A percentile compares a stretch with the other conserved stretches of the same genome.
Conservation (phyloP, 1,140 invertebrate genomes). For the Eciton burchellii region DNA sequence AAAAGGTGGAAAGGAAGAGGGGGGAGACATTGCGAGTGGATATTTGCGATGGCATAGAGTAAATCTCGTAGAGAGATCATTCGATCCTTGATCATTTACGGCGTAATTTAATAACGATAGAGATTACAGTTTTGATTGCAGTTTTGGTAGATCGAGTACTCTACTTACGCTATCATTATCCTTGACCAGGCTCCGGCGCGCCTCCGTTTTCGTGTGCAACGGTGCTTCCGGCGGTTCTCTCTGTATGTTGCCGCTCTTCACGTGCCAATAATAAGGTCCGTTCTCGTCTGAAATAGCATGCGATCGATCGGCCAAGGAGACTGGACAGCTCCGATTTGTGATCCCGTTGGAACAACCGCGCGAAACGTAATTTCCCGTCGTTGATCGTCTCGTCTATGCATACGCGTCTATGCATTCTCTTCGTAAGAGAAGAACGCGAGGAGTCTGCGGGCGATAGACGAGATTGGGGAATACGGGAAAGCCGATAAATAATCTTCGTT, state of each 20-base stretch:
- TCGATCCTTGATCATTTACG: no score
- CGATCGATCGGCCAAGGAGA: slow-evolving; percentile 3
- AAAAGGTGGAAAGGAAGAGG: slow-evolving; percentile 17
- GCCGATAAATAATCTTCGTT: no score
- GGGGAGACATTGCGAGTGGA: slow-evolving; percentile 22
- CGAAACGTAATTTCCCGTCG: background rate
- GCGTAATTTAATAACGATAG: no score
- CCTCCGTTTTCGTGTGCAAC: slow-evolving; percentile 82
- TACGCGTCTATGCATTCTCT: no score
- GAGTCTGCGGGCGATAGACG: no score
- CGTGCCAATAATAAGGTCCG: slow-evolving; percentile 99
- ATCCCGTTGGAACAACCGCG: background rate
- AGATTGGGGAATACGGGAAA: no score
- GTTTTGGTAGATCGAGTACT: background rate
- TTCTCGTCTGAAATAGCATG: slow-evolving; percentile 90
- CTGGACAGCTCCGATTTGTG: background rate
- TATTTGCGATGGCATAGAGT: no score
- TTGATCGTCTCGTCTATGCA: background rate
- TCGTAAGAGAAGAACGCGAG: no score
- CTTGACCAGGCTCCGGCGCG: slow-evolving; percentile 85
- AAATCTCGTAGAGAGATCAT: no score
- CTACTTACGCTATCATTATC: slow-evolving; percentile 87
- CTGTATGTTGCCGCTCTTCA: slow-evolving; percentile 98
- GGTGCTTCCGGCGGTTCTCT: slow-evolving; percentile 92
- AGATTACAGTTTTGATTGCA: no score